Evolutionary conservation across 2,888 invertebrate genomes (phyloP), one percentile per base, ranked within the genome.

Genomic region (Escarpia spicata): DNA sequence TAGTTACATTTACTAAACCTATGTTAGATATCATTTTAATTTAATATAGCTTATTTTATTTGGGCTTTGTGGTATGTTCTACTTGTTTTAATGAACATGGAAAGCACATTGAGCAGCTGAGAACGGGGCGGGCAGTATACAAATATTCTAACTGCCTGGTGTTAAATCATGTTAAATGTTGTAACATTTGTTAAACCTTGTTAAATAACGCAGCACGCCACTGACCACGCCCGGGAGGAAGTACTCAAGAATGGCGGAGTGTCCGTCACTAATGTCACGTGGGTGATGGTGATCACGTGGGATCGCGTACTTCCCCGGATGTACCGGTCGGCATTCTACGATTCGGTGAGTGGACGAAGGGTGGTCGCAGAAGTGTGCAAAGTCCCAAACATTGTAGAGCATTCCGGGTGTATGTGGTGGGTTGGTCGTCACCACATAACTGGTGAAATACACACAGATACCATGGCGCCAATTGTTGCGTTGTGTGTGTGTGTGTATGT

Each of bases 271-370:
- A 15, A 44, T 9, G 44, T 91, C 44, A 31, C 43, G 0, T 91
- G 44, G 43, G 91, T 44, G 31, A 44, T 91, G 43, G 91, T 91
- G 37, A 91, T 91, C 91, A 91, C 91, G 15, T 91, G 91, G 91
- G 31, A 15, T n/a, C 15, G 44, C n/a, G 91, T 91, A n/a, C 31
- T 31, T 3, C 91, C 91, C 19, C 43, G 91, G 37, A 43, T 91
- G 44, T 91, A 43, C 43, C 26, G 26, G 8, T 91, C 31, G 43
- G 43, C 4, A 8, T 43, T 19, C 37, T n/a, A 89, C 1, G 91
- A 91, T 31, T 44, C 43, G 37, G 91, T 91, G 44, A 43, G 91
- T 44, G 90, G 37, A 43, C 4, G 37, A 37, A 37, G 37, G 37
- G 37, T 52, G 15, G 52, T 52, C 52, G 52, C 52, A 12, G 9